Evolutionary conservation across 2,888 invertebrate genomes (phyloP).

Genomic region (Lampropteryx suffumata): DNA sequence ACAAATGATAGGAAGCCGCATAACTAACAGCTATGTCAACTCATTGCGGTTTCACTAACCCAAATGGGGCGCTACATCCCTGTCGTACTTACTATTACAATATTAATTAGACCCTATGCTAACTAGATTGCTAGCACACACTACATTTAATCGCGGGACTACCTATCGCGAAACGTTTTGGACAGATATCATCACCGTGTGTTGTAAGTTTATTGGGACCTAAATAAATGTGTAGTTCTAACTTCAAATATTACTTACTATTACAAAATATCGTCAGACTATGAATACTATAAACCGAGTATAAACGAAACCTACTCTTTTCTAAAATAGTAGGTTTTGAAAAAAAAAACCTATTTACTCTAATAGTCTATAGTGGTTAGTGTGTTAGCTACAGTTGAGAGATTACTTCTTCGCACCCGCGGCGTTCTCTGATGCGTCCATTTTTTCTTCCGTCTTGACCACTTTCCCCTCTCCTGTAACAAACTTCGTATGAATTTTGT

Average conservation of each 20-base stretch:
- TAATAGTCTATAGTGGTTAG: constrained; percentile 15
- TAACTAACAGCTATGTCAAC: constrained; percentile 18
- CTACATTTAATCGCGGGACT: constrained; percentile 45
- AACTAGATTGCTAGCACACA: constrained; percentile 40
- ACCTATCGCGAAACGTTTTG: constrained; percentile 54
- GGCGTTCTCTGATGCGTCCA: constrained; percentile 64
- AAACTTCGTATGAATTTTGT: not conserved
- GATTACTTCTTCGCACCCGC: constrained; percentile 58
- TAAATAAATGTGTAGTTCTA: constrained; percentile 43
- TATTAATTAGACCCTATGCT: constrained; percentile 48
- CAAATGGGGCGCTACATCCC: constrained; percentile 32
- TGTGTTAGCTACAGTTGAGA: constrained; percentile 5
- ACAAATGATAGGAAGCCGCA: not conserved
- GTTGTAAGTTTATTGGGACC: constrained; percentile 50
- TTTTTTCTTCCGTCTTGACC: constrained; percentile 77
- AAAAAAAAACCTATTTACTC: constrained; percentile 14
- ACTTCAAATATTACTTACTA: constrained; percentile 41
- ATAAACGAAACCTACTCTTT: constrained; percentile 7
- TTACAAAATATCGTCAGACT: constrained; percentile 43
- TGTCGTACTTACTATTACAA: constrained; percentile 43
- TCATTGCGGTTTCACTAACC: constrained; percentile 32
- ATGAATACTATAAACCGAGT: constrained; percentile 15
- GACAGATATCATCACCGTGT: constrained; percentile 72
- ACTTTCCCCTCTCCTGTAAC: constrained; percentile 76
- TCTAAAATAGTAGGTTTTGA: not conserved